These are phyloP conservation scores for Andricus quercusramuli DNA, from an alignment of 2,888 invertebrate species.

Conservation along the genomic window DNA sequence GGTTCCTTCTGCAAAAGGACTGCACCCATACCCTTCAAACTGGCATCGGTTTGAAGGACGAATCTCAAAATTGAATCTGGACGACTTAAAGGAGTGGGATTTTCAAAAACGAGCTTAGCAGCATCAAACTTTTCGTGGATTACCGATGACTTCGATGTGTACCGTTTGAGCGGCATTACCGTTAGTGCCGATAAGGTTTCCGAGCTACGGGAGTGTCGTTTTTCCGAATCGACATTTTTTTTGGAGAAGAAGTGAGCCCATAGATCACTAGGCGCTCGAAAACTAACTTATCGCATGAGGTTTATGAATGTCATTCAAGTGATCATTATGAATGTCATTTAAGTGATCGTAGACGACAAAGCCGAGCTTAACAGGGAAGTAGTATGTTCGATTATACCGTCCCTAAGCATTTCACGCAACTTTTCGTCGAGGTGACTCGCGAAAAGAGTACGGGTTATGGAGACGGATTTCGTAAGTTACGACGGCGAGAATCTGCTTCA, in stretches of 20 bases:
- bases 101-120: too few relatives aligned
- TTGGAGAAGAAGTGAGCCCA: background rate
- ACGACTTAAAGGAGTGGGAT: too few relatives aligned
- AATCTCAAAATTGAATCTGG: too few relatives aligned
- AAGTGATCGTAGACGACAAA: slow-evolving; percentile 58
- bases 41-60: too few relatives aligned
- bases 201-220: background rate
- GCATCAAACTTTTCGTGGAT: too few relatives aligned
- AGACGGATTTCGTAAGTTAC: background rate
- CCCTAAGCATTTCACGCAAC: background rate
- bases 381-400: slow-evolving; percentile 35
- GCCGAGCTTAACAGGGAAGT: slow-evolving; percentile 53
- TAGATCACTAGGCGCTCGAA: background rate
- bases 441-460: too few relatives aligned
- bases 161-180: background rate
- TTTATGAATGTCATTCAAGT: slow-evolving; percentile 60
- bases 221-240: background rate
- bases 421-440: background rate
- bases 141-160: too few relatives aligned
- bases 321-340: slow-evolving; percentile 59
- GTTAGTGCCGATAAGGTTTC: background rate
- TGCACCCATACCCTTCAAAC: too few relatives aligned
- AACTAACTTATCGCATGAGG: background rate
- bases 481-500: background rate
- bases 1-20: too few relatives aligned